Evolutionary conservation across 1,140 invertebrate genomes (phyloP), one percentile per base, ranked within the genome.

Genomic region (Agraylea sexmaculata): DNA sequence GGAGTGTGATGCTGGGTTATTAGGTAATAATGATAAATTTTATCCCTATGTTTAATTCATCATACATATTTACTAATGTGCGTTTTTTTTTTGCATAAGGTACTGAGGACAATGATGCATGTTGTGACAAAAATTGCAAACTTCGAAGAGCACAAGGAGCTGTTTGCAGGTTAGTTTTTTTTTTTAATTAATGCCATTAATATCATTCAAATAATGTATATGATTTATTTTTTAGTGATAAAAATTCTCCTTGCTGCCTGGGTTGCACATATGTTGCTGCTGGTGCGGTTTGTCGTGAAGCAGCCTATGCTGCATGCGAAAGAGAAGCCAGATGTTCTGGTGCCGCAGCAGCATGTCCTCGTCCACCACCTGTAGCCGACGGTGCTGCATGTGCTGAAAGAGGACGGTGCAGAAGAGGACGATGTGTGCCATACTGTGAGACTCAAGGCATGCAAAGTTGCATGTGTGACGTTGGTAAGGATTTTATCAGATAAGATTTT

Each of bases 201-300:
- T 7, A 25, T 6, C n/a, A n/a, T n/a, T 7, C 23, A 32, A 32
- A 32, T 10, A 32, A 12, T 6, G 16, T 5, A 32, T 32, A 7
- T 32, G 7, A 17, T 36, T 17, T 16, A 13, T 25, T 29, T 68
- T 75, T 40, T 56, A 87, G 87, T 58, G 91, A 95, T 60, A 89
- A 89, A 56, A 95, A 96, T 60, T 90, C 89, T 1, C 87, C 86
- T 0, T 96, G 92, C 57, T 96, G 92, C 54, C 78, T 84, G 58
- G 78, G 81, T 48, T 95, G 91, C 54, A 76, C 84, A 51, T 89
- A 79, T 51, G 87, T 92, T 72, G 69, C 75, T 41, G 66, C 71
- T 5, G 80, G 79, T 1, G 70, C 81, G 5, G 85, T 88, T 53
- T 95, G 91, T 55, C 73, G 87, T 13, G 84, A 89, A 49, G 85